Base-by-base conservation (phyloP, 2,113 vertebrate species). In the Tyto alba region DNA sequence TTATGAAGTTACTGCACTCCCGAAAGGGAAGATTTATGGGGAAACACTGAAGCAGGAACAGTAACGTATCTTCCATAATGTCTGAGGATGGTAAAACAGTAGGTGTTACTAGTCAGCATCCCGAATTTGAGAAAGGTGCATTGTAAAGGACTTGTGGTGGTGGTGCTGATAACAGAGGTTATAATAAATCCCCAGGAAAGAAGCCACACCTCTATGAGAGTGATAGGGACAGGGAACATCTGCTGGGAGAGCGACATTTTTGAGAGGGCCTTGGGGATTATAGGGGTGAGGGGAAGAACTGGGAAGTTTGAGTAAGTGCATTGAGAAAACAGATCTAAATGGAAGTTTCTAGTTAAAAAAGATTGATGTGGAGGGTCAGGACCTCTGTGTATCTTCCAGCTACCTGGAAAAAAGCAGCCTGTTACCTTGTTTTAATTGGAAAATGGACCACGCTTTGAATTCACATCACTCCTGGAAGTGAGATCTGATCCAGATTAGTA, bases 401-500 rank as follows among this genome's bases (percentile, higher is more conserved):
- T 89, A 88, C 76, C 59, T 64, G 64, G 27, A 36, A 71, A 85
- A 69, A 74, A 93, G 52, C 43, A 86, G 34, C 47, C 76, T 88
- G 43, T 74, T 86, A 66, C 62, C 41, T 72, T 47, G 50, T 88
- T 96, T 85, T 93, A 96, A 91, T 93, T 95, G 87, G 78, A 90
- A 94, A 90, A 48, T 32, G 38, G 34, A 52, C 48, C 15, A 32
- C 47, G 64, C 48, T 91, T 85, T 95, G 85, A 88, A 88, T 89
- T 94, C 79, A 40, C 9, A n/a, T 88, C 93, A 48, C 79, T 93
- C 55, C 50, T 93, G 78, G 50, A 96, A 79, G 83, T 53, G 72
- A 95, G 78, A 94, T 92, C 80, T 83, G 84, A 86, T 94, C 95
- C 90, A 90, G 91, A 96, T 97, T 76, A 90, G 81, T 84, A 95